Base-by-base conservation (phyloP, 2,797 vertebrate species). In the Gambusia yucatana region DNA sequence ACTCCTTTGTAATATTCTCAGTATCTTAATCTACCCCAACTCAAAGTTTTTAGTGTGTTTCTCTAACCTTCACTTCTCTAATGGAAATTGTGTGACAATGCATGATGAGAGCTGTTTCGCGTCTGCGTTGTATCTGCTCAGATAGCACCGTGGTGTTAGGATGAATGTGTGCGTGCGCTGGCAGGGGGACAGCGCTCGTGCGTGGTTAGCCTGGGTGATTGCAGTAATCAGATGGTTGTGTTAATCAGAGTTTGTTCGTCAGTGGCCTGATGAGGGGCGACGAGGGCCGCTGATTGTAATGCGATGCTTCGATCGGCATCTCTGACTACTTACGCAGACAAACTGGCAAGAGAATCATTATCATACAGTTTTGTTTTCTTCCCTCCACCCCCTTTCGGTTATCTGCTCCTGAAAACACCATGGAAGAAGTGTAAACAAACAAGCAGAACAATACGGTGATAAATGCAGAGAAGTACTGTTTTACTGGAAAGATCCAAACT, bases 171-270 rank as follows among this genome's bases (percentile, higher is more conserved):
- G 82, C 55, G 78, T 1, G 73, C 39, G 7, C 82, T 82, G 74
- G 85, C 79, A 46, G 85, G 85, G 90, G 90, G 91, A 85, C 90
- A 89, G 90, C 69, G 86, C 90, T 82, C 77, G 89, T 87, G 89
- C 81, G 77, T 79, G 81, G 90, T 92, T 89, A 89, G 85, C 85
- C 78, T 50, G 90, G 90, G 93, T 96, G 95, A 96, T 96, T 96
- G 95, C 95, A 88, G 94, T 94, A 96, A 96, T 96, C 96, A 96
- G 94, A 95, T 95, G 83, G 80, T 93, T 89, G 90, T 94, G 93
- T 93, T 96, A 96, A 96, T 96, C 96, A 96, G 96, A 93, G 93
- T 95, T 95, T 94, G 94, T 95, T 95, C 94, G 93, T 95, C 94
- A 94, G 94, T 94, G 95, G 94, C 91, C 94, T 96, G 96, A 94